Conservation (phyloP, 2,113 vertebrate species). For the Sinocyclocheilus rhinocerous region DNA sequence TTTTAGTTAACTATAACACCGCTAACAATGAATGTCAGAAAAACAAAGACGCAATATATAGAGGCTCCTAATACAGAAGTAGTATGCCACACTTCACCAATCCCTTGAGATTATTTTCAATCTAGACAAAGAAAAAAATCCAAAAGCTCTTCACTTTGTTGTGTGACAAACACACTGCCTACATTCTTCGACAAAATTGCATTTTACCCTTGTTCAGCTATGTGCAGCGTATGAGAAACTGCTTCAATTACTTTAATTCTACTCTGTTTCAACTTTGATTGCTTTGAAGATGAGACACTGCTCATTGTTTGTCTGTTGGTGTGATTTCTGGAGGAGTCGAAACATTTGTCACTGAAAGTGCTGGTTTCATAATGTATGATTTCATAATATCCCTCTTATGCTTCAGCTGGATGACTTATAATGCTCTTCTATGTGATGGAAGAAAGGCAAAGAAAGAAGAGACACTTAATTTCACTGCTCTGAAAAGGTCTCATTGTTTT, state of each 20-base stretch:
- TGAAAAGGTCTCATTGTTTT: conserved; percentile 19
- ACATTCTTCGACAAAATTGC: conserved; percentile 56
- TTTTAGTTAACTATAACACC: background rate
- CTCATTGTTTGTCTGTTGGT: conserved; percentile 13
- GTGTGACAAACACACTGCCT: conserved; percentile 42
- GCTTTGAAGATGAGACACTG: conserved; percentile 22
- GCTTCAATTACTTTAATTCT: conserved; percentile 69
- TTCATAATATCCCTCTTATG: conserved; percentile 43
- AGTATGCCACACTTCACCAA: conserved; percentile 11
- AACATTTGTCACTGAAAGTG: conserved; percentile 34
- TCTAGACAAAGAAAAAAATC: background rate
- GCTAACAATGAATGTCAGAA: background rate
- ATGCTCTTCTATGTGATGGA: conserved; percentile 14
- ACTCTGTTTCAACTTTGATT: conserved; percentile 49
- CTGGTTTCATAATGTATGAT: conserved; percentile 15
- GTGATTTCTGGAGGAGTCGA: conserved; percentile 16
- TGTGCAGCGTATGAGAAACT: conserved; percentile 65
- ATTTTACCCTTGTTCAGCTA: conserved; percentile 61
- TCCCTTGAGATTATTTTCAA: background rate
- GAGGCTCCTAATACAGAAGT: background rate
- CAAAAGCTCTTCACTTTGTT: conserved; percentile 47
- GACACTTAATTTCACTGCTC: conserved; percentile 21
- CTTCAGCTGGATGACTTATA: conserved; percentile 25
- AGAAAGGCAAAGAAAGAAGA: conserved; percentile 2
- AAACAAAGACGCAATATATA: background rate